Conservation (phyloP, 2,113 vertebrate genomes). For the Catharus fuscescens region DNA sequence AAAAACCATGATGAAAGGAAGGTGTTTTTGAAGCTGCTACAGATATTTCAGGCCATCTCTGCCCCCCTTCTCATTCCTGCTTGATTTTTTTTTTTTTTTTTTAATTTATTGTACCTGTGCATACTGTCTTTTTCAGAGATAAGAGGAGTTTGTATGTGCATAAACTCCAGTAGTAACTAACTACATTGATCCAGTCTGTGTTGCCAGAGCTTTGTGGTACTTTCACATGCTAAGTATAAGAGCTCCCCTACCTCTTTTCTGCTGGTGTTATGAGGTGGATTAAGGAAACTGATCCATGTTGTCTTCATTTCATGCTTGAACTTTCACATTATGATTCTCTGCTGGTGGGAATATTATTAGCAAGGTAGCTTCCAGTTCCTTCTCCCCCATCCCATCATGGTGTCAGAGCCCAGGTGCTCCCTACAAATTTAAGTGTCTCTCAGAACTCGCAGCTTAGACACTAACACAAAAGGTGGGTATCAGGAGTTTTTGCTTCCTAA, state of each 20-base stretch:
- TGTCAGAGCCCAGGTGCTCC: neutral
- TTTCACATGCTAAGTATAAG: neutral
- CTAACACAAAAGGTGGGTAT: fast-evolving
- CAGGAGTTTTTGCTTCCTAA: neutral
- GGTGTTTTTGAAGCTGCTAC: neutral
- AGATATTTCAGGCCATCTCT: neutral
- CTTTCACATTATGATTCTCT: neutral
- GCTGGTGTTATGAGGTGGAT: neutral
- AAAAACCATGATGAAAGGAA: neutral
- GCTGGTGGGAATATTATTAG: neutral
- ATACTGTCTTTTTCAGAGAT: slow-evolving; percentile 11
- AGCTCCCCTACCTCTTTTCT: slow-evolving; percentile 14
- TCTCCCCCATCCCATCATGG: neutral
- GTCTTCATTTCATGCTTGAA: neutral
- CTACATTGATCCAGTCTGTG: neutral
- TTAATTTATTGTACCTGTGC: neutral
- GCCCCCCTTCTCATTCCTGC: neutral
- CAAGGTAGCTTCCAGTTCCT: neutral
- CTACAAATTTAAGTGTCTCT: neutral
- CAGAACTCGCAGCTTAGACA: neutral
- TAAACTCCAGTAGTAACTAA: neutral
- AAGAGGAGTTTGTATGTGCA: neutral
- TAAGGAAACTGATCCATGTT: neutral
- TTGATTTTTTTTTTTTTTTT: neutral
- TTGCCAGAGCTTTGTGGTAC: neutral